phyloP scores from a whole-genome alignment of 2,113 vertebrate species.

The Heliornis fulica region DNA sequence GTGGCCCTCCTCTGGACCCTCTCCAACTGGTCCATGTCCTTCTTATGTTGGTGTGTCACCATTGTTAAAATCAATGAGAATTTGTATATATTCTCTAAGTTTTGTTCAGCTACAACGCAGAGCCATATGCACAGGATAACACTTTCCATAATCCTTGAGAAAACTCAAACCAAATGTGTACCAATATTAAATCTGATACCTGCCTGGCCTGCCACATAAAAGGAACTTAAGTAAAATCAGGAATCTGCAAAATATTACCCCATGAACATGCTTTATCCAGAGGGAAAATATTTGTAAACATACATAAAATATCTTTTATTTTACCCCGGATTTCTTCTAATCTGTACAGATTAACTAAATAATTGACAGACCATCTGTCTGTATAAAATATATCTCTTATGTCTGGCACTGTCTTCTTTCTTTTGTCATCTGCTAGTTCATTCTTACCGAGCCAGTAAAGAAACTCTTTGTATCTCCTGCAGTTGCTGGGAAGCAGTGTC shows the following conservation, averaged over 20 bases:
- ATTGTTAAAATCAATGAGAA: neutral
- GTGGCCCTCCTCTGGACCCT: no score
- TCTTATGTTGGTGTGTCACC: no score
- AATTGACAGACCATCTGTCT: neutral
- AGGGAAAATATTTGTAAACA: neutral
- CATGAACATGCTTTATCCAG: neutral
- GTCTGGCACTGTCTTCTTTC: neutral
- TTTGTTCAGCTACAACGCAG: neutral
- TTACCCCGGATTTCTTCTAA: neutral
- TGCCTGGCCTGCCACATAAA: neutral
- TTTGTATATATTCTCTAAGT: neutral
- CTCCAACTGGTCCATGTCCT: no score
- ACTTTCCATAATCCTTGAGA: neutral
- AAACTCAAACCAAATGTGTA: neutral
- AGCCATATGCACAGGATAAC: neutral
- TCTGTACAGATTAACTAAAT: neutral
- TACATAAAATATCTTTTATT: neutral
- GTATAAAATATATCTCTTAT: neutral
- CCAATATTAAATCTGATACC: neutral
- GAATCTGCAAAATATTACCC: neutral
- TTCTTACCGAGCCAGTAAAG: neutral
- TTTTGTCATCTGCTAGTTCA: neutral
- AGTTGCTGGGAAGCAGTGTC: rapidly evolving
- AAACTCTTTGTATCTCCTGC: neutral
- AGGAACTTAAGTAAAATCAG: neutral